Evolutionary conservation across 2,113 vertebrate genomes (phyloP).

Genomic region (Paracanthobrama guichenoti): DNA sequence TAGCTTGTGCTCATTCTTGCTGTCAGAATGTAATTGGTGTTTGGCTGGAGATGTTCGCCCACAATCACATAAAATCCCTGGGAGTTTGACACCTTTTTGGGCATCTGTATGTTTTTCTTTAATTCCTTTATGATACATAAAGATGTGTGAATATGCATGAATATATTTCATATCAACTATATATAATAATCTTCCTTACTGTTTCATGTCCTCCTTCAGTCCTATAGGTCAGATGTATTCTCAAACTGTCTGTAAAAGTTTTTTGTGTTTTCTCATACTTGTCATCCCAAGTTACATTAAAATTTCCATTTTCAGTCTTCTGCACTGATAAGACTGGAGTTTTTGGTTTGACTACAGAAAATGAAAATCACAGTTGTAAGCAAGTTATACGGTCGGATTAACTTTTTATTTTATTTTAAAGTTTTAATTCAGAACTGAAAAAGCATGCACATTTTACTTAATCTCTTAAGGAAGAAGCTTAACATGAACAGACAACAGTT

Average conservation of each 20-base stretch:
- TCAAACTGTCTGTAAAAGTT: rapidly evolving
- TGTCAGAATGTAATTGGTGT: constrained; percentile 61
- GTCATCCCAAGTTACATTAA: constrained; percentile 55
- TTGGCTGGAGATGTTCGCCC: constrained; percentile 46
- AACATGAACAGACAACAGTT: neutral
- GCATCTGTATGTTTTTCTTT: constrained; percentile 13
- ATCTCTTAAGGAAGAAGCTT: no score
- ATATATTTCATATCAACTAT: neutral
- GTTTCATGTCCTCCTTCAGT: constrained; percentile 49
- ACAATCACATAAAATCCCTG: constrained; percentile 45
- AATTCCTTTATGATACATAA: neutral
- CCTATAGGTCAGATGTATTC: constrained; percentile 52
- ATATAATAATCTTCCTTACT: constrained; percentile 47
- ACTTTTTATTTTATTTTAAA: no score
- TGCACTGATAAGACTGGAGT: constrained; percentile 56
- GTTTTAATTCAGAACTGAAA: no score
- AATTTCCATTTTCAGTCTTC: constrained; percentile 46
- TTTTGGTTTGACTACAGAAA: constrained; percentile 66
- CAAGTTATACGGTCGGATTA: no score
- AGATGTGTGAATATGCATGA: neutral
- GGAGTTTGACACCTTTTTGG: rapidly evolving
- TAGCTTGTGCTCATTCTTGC: neutral
- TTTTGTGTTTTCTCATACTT: neutral
- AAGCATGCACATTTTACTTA: no score
- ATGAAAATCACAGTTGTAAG: neutral